A percentile compares a stretch with the other conserved stretches of the same genome.
Conservation (phyloP, 2,113 vertebrate species). For the Chamaetylas fuelleborni region DNA sequence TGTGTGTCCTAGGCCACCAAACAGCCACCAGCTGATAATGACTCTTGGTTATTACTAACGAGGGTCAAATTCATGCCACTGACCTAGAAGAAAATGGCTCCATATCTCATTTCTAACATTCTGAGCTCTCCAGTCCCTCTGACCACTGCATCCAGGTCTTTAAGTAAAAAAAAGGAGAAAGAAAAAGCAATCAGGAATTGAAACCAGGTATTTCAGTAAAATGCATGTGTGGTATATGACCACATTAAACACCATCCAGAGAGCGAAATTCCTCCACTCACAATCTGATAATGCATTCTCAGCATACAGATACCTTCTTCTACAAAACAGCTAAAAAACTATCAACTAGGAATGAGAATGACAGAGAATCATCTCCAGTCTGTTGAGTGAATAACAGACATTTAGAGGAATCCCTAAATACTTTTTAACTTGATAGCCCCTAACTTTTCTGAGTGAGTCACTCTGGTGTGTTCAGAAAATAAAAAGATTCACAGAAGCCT, state of each 20-base stretch:
- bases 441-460: neutral
- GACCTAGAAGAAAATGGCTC: conserved; percentile 44
- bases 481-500: neutral
- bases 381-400: neutral
- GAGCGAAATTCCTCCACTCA: neutral
- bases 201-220: neutral
- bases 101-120: conserved; percentile 12
- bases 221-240: neutral
- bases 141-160: neutral
- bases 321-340: neutral
- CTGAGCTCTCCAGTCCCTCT: neutral
- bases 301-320: neutral
- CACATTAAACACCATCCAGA: neutral
- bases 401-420: neutral
- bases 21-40: conserved; percentile 35
- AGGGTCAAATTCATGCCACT: conserved; percentile 60
- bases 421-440: neutral
- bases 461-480: neutral
- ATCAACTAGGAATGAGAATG: neutral
- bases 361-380: neutral
- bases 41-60: neutral
- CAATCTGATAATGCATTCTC: neutral
- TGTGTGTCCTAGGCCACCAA: neutral
- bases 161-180: neutral
- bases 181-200: neutral